Percentiles rank a stretch among this genome's conserved stretches.
These are phyloP conservation scores for Drosophila leontia DNA, from an alignment of 1,140 invertebrate species.

Conservation along the genomic window DNA sequence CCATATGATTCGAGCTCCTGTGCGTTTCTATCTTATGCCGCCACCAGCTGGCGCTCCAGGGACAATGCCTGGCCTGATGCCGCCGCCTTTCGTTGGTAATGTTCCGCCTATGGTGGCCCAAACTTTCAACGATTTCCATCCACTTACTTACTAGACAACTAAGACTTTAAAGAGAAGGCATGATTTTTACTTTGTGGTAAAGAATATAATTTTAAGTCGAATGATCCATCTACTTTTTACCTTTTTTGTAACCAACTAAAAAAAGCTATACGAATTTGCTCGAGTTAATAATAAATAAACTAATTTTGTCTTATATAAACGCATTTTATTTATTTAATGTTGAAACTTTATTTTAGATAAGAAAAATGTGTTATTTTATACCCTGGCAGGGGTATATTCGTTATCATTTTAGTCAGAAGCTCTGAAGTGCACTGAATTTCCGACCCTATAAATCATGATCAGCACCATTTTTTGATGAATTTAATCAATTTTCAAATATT, in stretches of 20 bases:
- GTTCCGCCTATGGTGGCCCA: background rate
- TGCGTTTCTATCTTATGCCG: too few relatives aligned
- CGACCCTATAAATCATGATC: too few relatives aligned
- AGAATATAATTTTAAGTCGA: background rate
- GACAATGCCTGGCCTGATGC: background rate
- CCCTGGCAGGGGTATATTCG: too few relatives aligned
- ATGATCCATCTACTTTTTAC: background rate
- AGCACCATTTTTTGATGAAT: too few relatives aligned
- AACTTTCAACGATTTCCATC: background rate
- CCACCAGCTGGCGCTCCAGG: background rate
- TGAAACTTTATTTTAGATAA: too few relatives aligned
- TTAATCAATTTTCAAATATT: too few relatives aligned
- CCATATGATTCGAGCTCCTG: slow-evolving; percentile 1
- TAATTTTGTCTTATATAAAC: background rate
- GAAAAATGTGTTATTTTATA: too few relatives aligned
- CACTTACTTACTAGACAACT: background rate
- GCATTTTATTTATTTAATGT: too few relatives aligned
- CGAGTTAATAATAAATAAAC: background rate
- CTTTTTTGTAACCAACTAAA: background rate
- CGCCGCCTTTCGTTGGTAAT: too few relatives aligned
- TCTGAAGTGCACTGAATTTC: too few relatives aligned
- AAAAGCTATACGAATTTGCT: background rate
- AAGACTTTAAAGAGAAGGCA: background rate
- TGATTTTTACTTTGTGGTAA: background rate
- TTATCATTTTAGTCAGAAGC: too few relatives aligned